A percentile compares a stretch with the other conserved stretches of the same genome.
Conservation (phyloP, 1,140 invertebrate species). For the Plectrocnemia conspersa region DNA sequence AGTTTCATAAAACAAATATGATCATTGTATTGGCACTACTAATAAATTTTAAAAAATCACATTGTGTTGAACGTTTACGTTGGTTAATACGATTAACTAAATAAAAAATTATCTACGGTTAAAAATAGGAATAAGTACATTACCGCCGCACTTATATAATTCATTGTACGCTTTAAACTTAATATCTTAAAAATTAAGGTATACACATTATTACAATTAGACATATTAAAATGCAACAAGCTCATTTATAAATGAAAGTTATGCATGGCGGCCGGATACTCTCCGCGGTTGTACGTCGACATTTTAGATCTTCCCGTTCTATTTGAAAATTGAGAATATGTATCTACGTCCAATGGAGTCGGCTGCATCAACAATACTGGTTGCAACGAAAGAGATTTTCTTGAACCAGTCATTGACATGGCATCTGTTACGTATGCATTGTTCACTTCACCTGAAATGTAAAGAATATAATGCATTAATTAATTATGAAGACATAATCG, state of each 20-base stretch:
- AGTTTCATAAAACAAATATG: no score
- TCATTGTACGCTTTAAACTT: no score
- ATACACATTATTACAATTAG: background rate
- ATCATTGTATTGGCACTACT: no score
- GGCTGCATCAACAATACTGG: conserved; percentile 77
- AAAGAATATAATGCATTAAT: conserved; percentile 11
- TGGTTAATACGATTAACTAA: no score
- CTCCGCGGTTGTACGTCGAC: conserved; percentile 43
- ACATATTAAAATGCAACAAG: background rate
- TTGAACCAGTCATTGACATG: conserved; percentile 73
- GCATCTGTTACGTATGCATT: conserved; percentile 76
- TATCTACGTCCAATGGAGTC: conserved; percentile 53
- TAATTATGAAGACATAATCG: conserved; percentile 5
- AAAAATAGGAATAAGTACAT: no score
- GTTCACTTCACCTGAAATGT: conserved; percentile 76
- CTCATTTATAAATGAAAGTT: conserved; percentile 61
- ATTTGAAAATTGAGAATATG: conserved; percentile 72
- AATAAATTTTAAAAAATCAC: no score
- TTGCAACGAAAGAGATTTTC: conserved; percentile 80
- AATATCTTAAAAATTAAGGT: no score
- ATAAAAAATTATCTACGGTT: no score
- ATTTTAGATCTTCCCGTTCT: conserved; percentile 55
- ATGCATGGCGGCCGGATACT: conserved; percentile 57
- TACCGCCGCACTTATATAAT: no score
- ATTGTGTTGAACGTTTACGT: no score